Evolutionary conservation across 2,113 vertebrate species (phyloP), one percentile per base, ranked within the genome.

Genomic region (Ia io): DNA sequence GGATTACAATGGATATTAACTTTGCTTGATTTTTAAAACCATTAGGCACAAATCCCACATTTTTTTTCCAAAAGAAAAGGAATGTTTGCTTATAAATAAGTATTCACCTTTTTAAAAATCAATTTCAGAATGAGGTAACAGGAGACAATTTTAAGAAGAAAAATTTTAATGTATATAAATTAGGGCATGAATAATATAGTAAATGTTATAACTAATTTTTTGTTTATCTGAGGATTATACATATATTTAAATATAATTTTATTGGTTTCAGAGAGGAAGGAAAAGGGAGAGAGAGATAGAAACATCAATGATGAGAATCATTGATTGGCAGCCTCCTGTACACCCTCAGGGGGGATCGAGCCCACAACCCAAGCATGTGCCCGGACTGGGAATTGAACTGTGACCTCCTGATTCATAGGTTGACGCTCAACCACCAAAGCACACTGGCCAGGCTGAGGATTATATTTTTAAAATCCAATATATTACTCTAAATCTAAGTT

Each of bases 21-120:
- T 86, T 67, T 96, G 47, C 65, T 65, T 91, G 35, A 96, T 16
- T 88, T 92, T 77, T 70, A 95, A 93, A 85, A 96, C 23, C 7
- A 87, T 10, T 14, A 94, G 32, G n/a, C 20, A 95, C 14, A 95
- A 91, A 86, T 74, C 76, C n/a, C 44, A 94, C 32, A 44, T 93
- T 95, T 82, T 76, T 30, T 8, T 8, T 3, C 32, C 13, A 53
- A 82, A 93, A 88, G 20, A 63, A 78, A 89, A 90, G n/a, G 69
- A 92, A 49, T 74, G 16, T 61, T 70, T 94, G 25, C 28, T 63
- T 88, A 91, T 69, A 23, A 79, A 71, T 25, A 90, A 87, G n/a
- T 77, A 90, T 84, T 47, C 25, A 76, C 20, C 28, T 86, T 40
- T 12, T 88, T 71, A 95, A 85, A 94, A 94, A 82, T 13, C 32